These are phyloP conservation scores for Amphiprion ocellaris DNA, from an alignment of 2,113 vertebrate genomes.

Conservation along the genomic window DNA sequence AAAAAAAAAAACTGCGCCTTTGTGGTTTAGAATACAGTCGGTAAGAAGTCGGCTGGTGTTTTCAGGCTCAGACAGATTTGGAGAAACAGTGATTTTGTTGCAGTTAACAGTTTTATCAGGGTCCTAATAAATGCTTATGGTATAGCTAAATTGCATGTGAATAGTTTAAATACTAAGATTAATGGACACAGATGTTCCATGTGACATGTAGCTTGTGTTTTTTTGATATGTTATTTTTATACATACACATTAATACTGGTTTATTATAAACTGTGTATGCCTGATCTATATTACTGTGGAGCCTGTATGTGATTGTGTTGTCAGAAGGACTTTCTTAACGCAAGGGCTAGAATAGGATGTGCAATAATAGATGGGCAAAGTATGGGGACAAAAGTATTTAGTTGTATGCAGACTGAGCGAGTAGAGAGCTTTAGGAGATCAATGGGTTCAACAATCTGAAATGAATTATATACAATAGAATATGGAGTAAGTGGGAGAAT, in stretches of 20 bases:
- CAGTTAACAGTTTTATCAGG: background rate
- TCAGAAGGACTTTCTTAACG: background rate
- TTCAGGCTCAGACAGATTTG: background rate
- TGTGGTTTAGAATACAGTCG: background rate
- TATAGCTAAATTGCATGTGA: background rate
- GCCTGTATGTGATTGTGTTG: background rate
- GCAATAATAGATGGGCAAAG: constrained; percentile 6
- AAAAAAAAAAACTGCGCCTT: background rate
- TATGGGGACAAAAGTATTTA: background rate
- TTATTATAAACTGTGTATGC: background rate
- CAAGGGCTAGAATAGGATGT: background rate
- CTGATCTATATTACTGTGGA: background rate
- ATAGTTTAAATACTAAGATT: background rate
- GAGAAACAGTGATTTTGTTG: background rate
- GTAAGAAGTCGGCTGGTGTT: no score
- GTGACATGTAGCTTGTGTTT: background rate
- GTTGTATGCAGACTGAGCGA: background rate
- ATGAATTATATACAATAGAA: constrained; percentile 3
- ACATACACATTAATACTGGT: no score
- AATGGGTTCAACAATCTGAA: constrained; percentile 13
- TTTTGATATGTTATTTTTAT: background rate
- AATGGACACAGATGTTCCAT: background rate
- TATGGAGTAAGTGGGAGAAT: background rate
- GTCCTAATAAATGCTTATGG: background rate
- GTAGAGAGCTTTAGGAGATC: background rate